phyloP scores from a whole-genome alignment of 2,888 invertebrate species.

The Melanargia galathea region DNA sequence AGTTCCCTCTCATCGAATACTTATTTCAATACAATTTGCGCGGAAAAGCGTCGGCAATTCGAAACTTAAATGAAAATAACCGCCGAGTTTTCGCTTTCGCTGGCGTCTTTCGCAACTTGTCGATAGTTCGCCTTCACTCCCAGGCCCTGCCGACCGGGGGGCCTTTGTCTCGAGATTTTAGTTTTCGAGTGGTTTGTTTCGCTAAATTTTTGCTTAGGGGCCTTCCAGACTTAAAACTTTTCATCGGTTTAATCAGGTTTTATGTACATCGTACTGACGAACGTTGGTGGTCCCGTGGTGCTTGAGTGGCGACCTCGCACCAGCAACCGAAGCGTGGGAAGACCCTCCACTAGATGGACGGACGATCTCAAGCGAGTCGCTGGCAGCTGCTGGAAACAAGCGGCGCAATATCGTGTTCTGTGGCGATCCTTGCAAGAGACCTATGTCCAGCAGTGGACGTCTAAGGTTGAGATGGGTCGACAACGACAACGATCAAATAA shows the following conservation, averaged over 20 bases:
- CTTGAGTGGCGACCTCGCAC: no score
- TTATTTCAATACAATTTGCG: conserved; percentile 24
- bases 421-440: no score
- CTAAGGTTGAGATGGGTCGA: no score
- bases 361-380: no score
- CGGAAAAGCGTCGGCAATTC: conserved; percentile 16
- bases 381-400: no score
- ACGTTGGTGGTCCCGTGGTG: no score
- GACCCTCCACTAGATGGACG: no score
- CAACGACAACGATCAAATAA: no score
- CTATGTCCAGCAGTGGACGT: no score
- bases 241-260: background rate
- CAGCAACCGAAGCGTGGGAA: no score
- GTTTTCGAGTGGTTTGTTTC: conserved; percentile 36
- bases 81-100: conserved; percentile 48
- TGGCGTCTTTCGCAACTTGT: conserved; percentile 47
- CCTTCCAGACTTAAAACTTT: conserved; percentile 7
- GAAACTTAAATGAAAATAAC: conserved; percentile 78
- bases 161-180: conserved; percentile 49
- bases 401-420: no score
- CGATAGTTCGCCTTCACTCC: conserved; percentile 53
- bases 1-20: conserved; percentile 1
- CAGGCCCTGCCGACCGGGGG: conserved; percentile 44
- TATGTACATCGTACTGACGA: no score
- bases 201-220: conserved; percentile 35